phyloP scores from a whole-genome alignment of 2,888 invertebrate genomes.

The Morpho achilles region DNA sequence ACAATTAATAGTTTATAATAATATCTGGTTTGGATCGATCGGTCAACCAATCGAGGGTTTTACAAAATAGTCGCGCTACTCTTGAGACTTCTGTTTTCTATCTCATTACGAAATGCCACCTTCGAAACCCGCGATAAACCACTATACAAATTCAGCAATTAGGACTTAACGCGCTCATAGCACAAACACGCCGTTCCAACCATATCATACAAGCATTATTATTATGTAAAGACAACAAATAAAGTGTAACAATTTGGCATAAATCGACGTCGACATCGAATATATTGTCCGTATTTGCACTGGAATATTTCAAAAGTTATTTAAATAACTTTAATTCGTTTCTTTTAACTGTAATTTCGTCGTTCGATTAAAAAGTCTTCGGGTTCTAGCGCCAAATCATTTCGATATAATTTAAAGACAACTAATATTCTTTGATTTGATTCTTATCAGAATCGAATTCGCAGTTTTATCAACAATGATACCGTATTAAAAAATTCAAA shows the following conservation, averaged over 20 bases:
- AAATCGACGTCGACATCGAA: constrained; percentile 13
- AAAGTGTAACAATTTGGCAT: constrained; percentile 21
- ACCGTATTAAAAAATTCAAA: neutral
- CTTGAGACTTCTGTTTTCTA: neutral
- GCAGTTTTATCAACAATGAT: too few species aligned
- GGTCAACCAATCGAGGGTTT: too few species aligned
- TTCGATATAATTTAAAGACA: too few species aligned
- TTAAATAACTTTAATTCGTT: too few species aligned
- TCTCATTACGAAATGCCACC: constrained; percentile 6
- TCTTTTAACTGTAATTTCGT: too few species aligned
- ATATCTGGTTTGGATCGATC: too few species aligned
- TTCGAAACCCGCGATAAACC: neutral
- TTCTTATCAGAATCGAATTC: too few species aligned
- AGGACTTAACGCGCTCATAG: constrained; percentile 9
- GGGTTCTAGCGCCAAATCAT: too few species aligned
- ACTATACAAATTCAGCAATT: constrained; percentile 7
- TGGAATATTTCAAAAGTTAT: neutral
- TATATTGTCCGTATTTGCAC: constrained; percentile 5
- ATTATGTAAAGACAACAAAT: constrained; percentile 20
- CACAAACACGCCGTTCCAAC: constrained; percentile 17
- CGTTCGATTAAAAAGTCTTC: too few species aligned
- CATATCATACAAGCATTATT: constrained; percentile 14
- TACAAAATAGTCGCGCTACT: too few species aligned
- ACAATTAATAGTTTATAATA: too few species aligned
- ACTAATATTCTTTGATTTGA: too few species aligned